Percentiles rank a stretch among this genome's conserved stretches.
These are phyloP conservation scores for Allobates femoralis DNA, from an alignment of 2,797 vertebrate species.

Conservation along the genomic window DNA sequence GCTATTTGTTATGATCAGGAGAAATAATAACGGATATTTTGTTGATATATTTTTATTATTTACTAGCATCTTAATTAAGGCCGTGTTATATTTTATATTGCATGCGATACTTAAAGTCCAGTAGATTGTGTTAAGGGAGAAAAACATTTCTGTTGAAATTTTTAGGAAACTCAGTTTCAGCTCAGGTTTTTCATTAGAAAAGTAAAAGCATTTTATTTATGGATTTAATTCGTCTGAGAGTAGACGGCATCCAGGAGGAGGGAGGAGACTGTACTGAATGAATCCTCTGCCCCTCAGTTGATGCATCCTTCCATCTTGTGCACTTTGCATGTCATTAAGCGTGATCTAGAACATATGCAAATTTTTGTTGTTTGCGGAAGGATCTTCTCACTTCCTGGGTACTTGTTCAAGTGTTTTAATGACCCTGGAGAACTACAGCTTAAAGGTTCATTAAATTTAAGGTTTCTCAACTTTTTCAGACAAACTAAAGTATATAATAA, in stretches of 20 bases:
- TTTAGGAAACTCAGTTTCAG: neutral
- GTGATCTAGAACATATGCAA: conserved; percentile 47
- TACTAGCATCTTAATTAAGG: neutral
- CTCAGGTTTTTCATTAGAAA: conserved; percentile 1
- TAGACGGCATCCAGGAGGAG: neutral
- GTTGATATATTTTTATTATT: neutral
- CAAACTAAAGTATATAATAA: neutral
- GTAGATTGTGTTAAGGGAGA: neutral
- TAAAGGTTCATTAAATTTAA: conserved; percentile 12
- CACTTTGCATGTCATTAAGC: conserved; percentile 52
- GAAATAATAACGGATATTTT: neutral
- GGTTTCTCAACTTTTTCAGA: conserved; percentile 4
- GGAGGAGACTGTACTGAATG: conserved; percentile 26
- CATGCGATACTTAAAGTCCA: neutral
- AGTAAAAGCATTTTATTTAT: conserved; percentile 50
- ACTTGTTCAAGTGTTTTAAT: conserved; percentile 42
- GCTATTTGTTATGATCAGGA: neutral
- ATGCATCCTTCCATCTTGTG: conserved; percentile 41
- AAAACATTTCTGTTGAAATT: neutral
- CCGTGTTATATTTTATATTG: neutral
- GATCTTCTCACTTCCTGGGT: conserved; percentile 35
- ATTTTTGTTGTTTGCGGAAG: conserved; percentile 32
- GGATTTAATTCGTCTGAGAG: conserved; percentile 44
- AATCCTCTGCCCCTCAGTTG: conserved; percentile 17
- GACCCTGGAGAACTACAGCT: conserved; percentile 13